Evolutionary conservation across 2,888 invertebrate species (phyloP).

Genomic region (Kuschelorhynchus macadamiae): DNA sequence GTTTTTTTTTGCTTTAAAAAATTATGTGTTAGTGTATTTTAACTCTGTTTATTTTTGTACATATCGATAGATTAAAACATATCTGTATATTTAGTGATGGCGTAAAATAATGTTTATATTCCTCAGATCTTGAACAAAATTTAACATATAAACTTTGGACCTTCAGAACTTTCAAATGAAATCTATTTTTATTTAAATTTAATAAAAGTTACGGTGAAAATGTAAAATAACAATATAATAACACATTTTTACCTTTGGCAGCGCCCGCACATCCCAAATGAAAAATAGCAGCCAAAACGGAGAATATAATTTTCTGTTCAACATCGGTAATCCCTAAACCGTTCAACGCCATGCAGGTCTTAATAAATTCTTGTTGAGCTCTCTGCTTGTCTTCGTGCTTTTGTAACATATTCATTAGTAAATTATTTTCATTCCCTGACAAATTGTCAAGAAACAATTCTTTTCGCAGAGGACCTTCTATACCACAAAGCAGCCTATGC

Average conservation of each 20-base stretch:
- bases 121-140: too few species aligned
- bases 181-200: too few species aligned
- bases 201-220: too few species aligned
- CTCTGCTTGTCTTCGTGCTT: slow-evolving; percentile 85
- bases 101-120: too few species aligned
- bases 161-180: too few species aligned
- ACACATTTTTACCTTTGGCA: slow-evolving; percentile 73
- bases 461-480: slow-evolving; percentile 85
- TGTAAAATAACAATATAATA: too few species aligned
- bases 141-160: too few species aligned
- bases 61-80: too few species aligned
- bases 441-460: slow-evolving; percentile 87
- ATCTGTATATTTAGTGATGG: too few species aligned
- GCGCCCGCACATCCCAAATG: slow-evolving; percentile 92
- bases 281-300: slow-evolving; percentile 92
- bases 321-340: slow-evolving; percentile 81
- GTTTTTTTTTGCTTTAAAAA: too few species aligned
- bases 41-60: too few species aligned
- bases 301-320: slow-evolving; percentile 88
- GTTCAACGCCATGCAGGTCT: slow-evolving; percentile 83
- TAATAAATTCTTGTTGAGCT: slow-evolving; percentile 86
- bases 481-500: slow-evolving; percentile 82
- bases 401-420: slow-evolving; percentile 84
- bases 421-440: slow-evolving; percentile 76
- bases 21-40: too few species aligned